A percentile compares a stretch with the other conserved stretches of the same genome.
Evolutionary conservation across 1,140 invertebrate genomes (phyloP).

Genomic region (Charaxes varanes): DNA sequence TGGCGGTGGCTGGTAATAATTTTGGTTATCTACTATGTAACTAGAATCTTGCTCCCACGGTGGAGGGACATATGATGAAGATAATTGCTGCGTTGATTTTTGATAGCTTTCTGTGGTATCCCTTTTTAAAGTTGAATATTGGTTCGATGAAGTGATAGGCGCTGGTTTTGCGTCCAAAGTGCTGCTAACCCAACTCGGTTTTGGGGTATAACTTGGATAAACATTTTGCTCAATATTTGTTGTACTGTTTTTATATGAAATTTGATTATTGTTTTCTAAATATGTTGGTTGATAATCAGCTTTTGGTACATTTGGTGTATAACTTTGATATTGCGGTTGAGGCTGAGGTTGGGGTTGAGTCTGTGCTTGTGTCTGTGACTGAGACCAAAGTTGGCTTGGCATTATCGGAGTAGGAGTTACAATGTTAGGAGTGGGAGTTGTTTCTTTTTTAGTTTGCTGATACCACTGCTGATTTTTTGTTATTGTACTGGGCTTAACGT

Average conservation of each 20-base stretch:
- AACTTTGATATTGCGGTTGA: conserved; percentile 29
- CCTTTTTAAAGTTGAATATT: conserved; percentile 37
- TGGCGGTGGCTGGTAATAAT: conserved; percentile 40
- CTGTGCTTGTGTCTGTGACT: conserved; percentile 23
- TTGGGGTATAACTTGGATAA: conserved; percentile 44
- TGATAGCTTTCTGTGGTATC: conserved; percentile 44
- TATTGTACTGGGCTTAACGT: conserved; percentile 61
- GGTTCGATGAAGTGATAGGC: conserved; percentile 29
- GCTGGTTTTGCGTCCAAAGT: conserved; percentile 28
- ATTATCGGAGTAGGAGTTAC: conserved; percentile 26
- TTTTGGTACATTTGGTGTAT: conserved; percentile 21
- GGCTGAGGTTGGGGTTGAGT: conserved; percentile 25
- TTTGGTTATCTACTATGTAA: conserved; percentile 38
- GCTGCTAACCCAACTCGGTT: conserved; percentile 43
- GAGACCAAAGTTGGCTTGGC: conserved; percentile 18
- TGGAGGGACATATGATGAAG: conserved; percentile 60
- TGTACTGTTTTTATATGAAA: conserved; percentile 22
- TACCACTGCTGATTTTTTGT: conserved; percentile 64
- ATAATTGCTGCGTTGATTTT: conserved; percentile 43
- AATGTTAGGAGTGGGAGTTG: conserved; percentile 42
- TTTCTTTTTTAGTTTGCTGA: conserved; percentile 43
- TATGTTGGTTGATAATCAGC: conserved; percentile 28
- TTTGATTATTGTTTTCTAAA: conserved; percentile 22
- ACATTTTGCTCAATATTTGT: conserved; percentile 34
- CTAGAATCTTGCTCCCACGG: conserved; percentile 62